These are phyloP conservation scores for Anguilla rostrata DNA, from an alignment of 2,113 vertebrate species.

Conservation along the genomic window DNA sequence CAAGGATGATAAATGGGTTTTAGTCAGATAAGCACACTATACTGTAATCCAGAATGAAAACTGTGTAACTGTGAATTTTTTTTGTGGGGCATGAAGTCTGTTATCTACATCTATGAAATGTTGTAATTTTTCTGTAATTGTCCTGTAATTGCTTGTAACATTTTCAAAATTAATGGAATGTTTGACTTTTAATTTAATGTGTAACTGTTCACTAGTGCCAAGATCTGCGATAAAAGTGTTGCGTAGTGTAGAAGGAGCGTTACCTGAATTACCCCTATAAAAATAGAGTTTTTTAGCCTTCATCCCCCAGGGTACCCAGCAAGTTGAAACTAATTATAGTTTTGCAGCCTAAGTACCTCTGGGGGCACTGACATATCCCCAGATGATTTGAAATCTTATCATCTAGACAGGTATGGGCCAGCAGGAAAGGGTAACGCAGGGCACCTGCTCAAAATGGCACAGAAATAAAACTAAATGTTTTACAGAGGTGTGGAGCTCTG, in stretches of 20 bases:
- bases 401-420: neutral
- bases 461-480: neutral
- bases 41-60: neutral
- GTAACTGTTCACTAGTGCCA: neutral
- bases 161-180: neutral
- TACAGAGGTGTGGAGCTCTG: neutral
- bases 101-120: neutral
- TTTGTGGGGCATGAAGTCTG: neutral
- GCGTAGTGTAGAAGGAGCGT: neutral
- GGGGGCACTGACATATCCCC: neutral
- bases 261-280: conserved; percentile 6
- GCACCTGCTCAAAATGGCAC: neutral
- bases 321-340: neutral
- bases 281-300: neutral
- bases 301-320: neutral
- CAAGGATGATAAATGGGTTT: neutral
- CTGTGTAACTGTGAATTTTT: neutral
- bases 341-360: neutral
- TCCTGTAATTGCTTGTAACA: neutral
- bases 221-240: neutral
- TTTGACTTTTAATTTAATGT: neutral
- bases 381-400: neutral
- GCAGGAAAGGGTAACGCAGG: neutral
- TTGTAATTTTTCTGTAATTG: neutral
- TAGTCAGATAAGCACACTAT: neutral